Evolutionary conservation across 2,888 invertebrate genomes (phyloP).

Genomic region (Cheilosia vulpina): DNA sequence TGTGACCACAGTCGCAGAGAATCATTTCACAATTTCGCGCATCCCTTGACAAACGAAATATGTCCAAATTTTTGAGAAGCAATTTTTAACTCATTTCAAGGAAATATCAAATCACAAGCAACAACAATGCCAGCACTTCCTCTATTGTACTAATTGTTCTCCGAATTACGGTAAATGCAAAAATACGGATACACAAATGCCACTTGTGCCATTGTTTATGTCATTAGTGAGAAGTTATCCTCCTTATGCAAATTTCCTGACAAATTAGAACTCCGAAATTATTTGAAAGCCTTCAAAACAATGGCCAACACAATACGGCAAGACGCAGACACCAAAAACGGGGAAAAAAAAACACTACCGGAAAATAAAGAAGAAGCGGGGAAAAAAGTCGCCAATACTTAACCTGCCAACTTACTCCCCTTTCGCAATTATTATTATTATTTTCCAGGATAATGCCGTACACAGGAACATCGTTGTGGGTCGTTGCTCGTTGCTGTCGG

Average conservation of each 20-base stretch:
- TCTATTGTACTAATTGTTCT: slow-evolving; percentile 30
- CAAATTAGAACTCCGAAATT: slow-evolving; percentile 73
- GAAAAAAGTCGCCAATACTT: slow-evolving; percentile 71
- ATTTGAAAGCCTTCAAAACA: slow-evolving; percentile 75
- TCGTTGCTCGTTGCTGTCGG: slow-evolving; percentile 2
- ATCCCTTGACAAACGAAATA: slow-evolving; percentile 21
- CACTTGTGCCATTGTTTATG: slow-evolving; percentile 71
- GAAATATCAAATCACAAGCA: slow-evolving; percentile 39
- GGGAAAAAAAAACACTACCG: slow-evolving; percentile 12
- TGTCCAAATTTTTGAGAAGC: slow-evolving; percentile 67
- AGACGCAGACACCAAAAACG: slow-evolving; percentile 1
- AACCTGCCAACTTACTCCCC: slow-evolving; percentile 69
- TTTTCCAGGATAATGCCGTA: slow-evolving; percentile 46
- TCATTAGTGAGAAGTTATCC: slow-evolving; percentile 70
- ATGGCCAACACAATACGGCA: slow-evolving; percentile 46
- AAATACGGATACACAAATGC: slow-evolving; percentile 53
- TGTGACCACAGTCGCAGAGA: not conserved
- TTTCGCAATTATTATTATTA: slow-evolving; percentile 42
- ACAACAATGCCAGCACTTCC: not conserved
- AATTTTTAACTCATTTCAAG: slow-evolving; percentile 68
- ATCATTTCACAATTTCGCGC: slow-evolving; percentile 35
- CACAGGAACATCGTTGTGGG: slow-evolving; percentile 20
- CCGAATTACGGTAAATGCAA: slow-evolving; percentile 53
- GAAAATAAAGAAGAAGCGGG: slow-evolving; percentile 48
- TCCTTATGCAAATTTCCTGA: slow-evolving; percentile 64